phyloP scores from a whole-genome alignment of 2,113 vertebrate genomes.

The Eonycteris spelaea region DNA sequence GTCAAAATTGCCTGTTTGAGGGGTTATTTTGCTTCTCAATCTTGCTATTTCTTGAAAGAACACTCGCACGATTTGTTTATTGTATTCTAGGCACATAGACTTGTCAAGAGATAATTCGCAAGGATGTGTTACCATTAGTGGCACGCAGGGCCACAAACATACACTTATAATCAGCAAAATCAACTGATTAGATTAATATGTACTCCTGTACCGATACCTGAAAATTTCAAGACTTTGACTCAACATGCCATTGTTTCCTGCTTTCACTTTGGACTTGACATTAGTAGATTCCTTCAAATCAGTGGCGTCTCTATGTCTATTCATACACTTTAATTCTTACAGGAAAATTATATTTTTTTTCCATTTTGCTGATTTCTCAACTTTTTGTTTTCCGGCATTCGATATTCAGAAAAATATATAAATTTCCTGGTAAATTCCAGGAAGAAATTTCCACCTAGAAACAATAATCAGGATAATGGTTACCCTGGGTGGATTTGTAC shows the following conservation, averaged over 20 bases:
- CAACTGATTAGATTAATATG: not conserved
- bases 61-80: not conserved
- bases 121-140: not conserved
- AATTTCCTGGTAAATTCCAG: not conserved
- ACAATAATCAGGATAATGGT: not conserved
- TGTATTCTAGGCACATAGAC: not conserved
- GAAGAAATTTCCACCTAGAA: not conserved
- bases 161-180: not conserved
- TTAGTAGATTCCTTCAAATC: not conserved
- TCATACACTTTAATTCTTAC: not conserved
- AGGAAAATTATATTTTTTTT: not conserved
- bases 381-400: not conserved
- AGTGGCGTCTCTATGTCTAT: not conserved
- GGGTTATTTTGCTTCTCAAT: constrained; percentile 3
- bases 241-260: not conserved
- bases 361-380: constrained; percentile 9
- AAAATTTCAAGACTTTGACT: not conserved
- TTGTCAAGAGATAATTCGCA: not conserved
- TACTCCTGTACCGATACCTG: not conserved
- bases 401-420: not conserved
- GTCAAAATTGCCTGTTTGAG: not conserved
- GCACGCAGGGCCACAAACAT: not conserved
- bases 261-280: not conserved
- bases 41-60: not conserved
- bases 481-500: not conserved